These are phyloP conservation scores for Percopsis transmontana DNA, from an alignment of 2,113 vertebrate species.

Conservation along the genomic window DNA sequence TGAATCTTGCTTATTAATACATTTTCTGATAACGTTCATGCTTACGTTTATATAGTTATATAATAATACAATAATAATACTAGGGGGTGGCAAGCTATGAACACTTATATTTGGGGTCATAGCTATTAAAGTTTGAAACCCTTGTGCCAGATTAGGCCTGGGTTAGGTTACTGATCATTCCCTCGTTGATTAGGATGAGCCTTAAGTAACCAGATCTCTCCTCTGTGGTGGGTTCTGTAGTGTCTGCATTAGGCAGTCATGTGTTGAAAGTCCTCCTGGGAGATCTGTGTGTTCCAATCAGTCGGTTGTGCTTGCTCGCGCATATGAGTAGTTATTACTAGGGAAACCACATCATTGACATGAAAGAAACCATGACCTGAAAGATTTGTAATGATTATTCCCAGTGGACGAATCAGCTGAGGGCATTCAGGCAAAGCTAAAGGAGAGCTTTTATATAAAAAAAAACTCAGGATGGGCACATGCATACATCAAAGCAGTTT, in stretches of 20 bases:
- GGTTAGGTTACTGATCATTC: slow-evolving; percentile 14
- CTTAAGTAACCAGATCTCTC: slow-evolving; percentile 1
- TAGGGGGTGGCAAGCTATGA: too few relatives aligned
- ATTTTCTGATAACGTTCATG: too few relatives aligned
- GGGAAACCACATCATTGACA: slow-evolving; percentile 52
- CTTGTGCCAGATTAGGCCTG: neutral
- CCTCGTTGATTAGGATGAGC: slow-evolving; percentile 1
- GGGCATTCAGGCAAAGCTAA: slow-evolving; percentile 50
- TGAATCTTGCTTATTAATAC: too few relatives aligned
- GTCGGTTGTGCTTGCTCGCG: slow-evolving; percentile 29
- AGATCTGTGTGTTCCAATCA: slow-evolving; percentile 27
- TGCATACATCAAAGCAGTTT: slow-evolving; percentile 55
- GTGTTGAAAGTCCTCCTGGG: slow-evolving; percentile 36
- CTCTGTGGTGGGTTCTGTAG: slow-evolving; percentile 29
- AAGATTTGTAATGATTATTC: slow-evolving; percentile 58
- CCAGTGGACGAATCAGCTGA: slow-evolving; percentile 42
- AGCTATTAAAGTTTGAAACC: too few relatives aligned
- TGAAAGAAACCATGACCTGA: slow-evolving; percentile 44
- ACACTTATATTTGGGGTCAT: too few relatives aligned
- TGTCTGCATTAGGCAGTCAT: slow-evolving; percentile 13
- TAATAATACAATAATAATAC: too few relatives aligned
- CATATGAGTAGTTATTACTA: slow-evolving; percentile 56
- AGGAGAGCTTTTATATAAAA: slow-evolving; percentile 34
- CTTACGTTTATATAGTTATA: too few relatives aligned
- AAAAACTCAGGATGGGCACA: slow-evolving; percentile 44